These are phyloP conservation scores for Caenorhabditis japonica DNA, from an alignment of 2,888 invertebrate species.

Conservation along the genomic window DNA sequence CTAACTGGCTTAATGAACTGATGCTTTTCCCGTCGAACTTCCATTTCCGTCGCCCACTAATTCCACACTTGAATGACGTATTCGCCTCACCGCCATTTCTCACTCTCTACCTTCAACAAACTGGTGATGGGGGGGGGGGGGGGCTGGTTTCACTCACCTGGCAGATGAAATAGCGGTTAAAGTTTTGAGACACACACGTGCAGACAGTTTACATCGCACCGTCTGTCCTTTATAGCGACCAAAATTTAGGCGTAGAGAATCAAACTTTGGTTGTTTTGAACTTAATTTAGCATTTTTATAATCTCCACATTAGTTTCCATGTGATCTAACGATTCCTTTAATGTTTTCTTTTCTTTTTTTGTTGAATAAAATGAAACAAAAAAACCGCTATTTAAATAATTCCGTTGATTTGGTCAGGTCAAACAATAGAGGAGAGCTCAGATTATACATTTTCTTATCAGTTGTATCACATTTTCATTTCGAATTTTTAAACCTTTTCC, in stretches of 20 bases:
- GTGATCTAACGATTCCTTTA: too few relatives aligned
- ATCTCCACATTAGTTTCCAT: neutral
- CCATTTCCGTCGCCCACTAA: neutral
- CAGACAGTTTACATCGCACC: constrained; percentile 22
- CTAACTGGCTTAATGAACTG: too few relatives aligned
- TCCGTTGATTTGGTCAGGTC: neutral
- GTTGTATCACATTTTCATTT: neutral
- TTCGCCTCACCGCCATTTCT: too few relatives aligned
- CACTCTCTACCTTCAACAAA: constrained; percentile 1
- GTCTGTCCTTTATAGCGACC: constrained; percentile 21
- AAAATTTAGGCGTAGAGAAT: too few relatives aligned
- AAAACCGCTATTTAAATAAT: neutral
- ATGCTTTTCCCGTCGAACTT: neutral
- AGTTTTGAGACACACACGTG: constrained; percentile 4
- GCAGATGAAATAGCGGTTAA: neutral
- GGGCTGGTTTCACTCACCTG: constrained; percentile 30
- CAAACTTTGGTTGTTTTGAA: constrained; percentile 1
- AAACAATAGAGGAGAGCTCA: neutral
- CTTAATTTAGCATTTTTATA: neutral
- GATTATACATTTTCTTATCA: constrained; percentile 1
- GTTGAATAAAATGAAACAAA: neutral
- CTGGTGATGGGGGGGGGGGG: constrained; percentile 29
- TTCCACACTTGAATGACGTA: constrained; percentile 16
- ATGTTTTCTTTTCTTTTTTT: too few relatives aligned
- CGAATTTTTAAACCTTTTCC: neutral